Conservation (phyloP, 1,140 invertebrate genomes). For the Tetramorium alpestre region DNA sequence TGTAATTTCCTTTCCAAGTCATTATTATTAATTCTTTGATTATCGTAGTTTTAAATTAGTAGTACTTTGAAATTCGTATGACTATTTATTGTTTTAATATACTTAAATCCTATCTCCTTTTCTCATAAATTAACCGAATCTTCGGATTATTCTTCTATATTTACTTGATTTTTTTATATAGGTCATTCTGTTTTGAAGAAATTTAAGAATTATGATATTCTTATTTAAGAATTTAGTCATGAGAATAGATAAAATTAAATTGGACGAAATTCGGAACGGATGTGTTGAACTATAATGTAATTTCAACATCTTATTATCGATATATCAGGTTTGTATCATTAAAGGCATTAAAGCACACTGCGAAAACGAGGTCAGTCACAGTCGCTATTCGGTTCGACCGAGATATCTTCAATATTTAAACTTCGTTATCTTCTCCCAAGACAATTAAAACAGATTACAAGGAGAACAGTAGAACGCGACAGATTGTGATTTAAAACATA, state of each 20-base stretch:
- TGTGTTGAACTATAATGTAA: neutral
- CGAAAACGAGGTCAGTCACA: neutral
- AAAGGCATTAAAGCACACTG: neutral
- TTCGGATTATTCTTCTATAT: neutral
- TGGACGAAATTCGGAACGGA: neutral
- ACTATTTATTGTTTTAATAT: neutral
- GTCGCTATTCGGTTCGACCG: neutral
- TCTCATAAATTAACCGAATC: neutral
- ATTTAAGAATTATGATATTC: too few relatives aligned
- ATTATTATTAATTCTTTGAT: neutral
- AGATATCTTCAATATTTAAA: constrained; percentile 42
- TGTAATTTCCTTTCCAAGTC: neutral
- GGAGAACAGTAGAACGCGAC: neutral
- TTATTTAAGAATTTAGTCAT: neutral
- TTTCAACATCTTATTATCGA: neutral
- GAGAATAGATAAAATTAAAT: neutral
- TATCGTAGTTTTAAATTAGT: neutral
- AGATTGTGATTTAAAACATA: neutral
- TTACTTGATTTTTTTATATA: neutral
- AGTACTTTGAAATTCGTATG: neutral
- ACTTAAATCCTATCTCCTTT: neutral
- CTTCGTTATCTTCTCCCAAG: constrained; percentile 21
- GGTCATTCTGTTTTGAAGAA: neutral
- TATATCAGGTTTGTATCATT: constrained; percentile 10
- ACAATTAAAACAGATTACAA: constrained; percentile 26